These are phyloP conservation scores for Trichomycterus rosablanca DNA, from an alignment of 2,113 vertebrate genomes.

Conservation along the genomic window DNA sequence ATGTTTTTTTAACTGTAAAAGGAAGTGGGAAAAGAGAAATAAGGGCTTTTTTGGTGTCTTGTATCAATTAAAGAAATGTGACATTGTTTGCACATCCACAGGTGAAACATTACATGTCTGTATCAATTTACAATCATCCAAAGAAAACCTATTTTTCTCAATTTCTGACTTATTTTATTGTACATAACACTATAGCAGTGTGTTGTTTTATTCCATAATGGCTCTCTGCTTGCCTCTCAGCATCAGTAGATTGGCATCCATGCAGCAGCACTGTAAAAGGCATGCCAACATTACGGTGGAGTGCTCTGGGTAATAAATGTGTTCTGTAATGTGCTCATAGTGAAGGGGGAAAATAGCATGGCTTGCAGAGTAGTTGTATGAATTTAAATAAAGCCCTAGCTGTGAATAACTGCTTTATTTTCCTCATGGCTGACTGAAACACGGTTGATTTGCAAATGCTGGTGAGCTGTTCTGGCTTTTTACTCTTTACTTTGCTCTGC, in stretches of 20 bases:
- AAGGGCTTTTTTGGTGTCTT: constrained; percentile 44
- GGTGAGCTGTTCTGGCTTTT: constrained; percentile 53
- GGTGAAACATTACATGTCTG: constrained; percentile 61
- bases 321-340: constrained; percentile 55
- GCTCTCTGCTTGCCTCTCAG: constrained; percentile 28
- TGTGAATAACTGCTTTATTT: constrained; percentile 62
- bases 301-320: constrained; percentile 59
- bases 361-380: constrained; percentile 43
- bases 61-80: constrained; percentile 56
- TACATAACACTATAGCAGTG: constrained; percentile 13
- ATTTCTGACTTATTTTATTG: too few species aligned
- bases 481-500: constrained; percentile 53
- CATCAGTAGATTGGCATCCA: constrained; percentile 24
- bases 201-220: constrained; percentile 31
- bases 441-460: constrained; percentile 56
- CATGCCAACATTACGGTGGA: constrained; percentile 32
- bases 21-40: constrained; percentile 54
- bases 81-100: constrained; percentile 58
- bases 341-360: constrained; percentile 23
- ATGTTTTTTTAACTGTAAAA: constrained; percentile 41
- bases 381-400: constrained; percentile 65
- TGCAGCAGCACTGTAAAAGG: constrained; percentile 30
- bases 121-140: constrained; percentile 61
- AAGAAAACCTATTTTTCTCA: too few species aligned
- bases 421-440: constrained; percentile 59